These are phyloP conservation scores for Oxygymnocypris stewartii DNA, from an alignment of 2,113 vertebrate genomes.

Conservation along the genomic window DNA sequence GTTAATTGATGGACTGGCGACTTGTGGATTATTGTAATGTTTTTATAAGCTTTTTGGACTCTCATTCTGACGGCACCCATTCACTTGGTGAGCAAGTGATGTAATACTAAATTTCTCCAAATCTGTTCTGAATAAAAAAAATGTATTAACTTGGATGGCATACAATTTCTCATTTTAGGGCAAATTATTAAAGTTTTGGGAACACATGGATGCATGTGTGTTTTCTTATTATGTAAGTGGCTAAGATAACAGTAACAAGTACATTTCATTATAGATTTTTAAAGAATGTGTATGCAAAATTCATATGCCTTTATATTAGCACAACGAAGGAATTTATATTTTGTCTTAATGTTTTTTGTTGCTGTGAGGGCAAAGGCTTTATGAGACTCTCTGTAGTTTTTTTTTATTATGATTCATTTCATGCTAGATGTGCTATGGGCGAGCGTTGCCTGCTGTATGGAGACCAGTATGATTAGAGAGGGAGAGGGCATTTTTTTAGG, in stretches of 20 bases:
- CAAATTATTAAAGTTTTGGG: neutral
- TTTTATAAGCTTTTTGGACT: neutral
- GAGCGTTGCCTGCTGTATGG: neutral
- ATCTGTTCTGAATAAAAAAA: too few species aligned
- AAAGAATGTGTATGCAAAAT: neutral
- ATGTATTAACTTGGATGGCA: too few species aligned
- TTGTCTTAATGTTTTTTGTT: conserved; percentile 43
- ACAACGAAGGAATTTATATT: conserved; percentile 13
- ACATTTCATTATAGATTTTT: neutral
- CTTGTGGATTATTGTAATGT: neutral
- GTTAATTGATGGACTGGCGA: too few species aligned
- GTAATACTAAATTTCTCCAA: neutral
- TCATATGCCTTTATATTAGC: neutral
- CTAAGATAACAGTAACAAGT: neutral
- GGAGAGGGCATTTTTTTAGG: neutral
- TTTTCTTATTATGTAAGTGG: neutral
- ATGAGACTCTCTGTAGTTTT: conserved; percentile 25
- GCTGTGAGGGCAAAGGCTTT: neutral
- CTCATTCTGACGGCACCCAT: neutral
- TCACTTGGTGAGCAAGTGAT: neutral
- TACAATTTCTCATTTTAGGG: too few species aligned
- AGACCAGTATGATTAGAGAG: conserved; percentile 6
- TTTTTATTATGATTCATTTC: conserved; percentile 37
- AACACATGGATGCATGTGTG: neutral
- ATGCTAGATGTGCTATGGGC: conserved; percentile 14